Base-by-base conservation (phyloP, 2,888 invertebrate species). In the Argyra leucocephala region DNA sequence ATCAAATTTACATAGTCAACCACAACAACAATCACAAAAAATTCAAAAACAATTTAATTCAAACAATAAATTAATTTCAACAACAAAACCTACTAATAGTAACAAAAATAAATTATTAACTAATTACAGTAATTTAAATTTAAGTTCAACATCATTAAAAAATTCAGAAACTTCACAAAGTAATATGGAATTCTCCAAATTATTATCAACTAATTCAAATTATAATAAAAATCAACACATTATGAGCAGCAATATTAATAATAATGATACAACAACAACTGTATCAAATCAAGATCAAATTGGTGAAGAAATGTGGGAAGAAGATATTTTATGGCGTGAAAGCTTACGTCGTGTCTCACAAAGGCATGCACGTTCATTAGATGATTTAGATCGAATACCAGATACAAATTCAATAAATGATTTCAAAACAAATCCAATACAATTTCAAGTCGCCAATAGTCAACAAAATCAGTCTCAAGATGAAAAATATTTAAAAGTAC, bases 311-410 rank as follows among this genome's bases (percentile, higher is more conserved):
- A 83, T 89, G 57, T 91, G 91, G 91, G 91, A 91, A 74, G 90
- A 92, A 78, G 91, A 92, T 78, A 81, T 85, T 9, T 80, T 91
- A 36, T 92, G 92, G 92, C 83, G 88, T 65, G 91, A 91, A 73
- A 89, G 89, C 73, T 80, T 92, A 63, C 82, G 91, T 67, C 83
- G 88, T 68, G 90, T 90, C 1, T 91, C 91, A 68, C 86, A 91
- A 72, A 82, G 91, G 57, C 91, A 92, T 74, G 91, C 91, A 1
- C 84, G 90, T 64, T 92, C 92, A 0, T 82, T 92, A 80, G 92
- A 93, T 72, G 90, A 91, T 78, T 82, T 93, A 65, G 91, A 92
- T 72, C 81, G 81, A 67, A 81, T 84, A 24, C 68, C 69, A 22
- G 64, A 65, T 18, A n/a, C n/a, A n/a, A 67, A 66, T 22, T 57